These are phyloP conservation scores for Fragum sueziense DNA, from an alignment of 2,888 invertebrate genomes.

Conservation along the genomic window DNA sequence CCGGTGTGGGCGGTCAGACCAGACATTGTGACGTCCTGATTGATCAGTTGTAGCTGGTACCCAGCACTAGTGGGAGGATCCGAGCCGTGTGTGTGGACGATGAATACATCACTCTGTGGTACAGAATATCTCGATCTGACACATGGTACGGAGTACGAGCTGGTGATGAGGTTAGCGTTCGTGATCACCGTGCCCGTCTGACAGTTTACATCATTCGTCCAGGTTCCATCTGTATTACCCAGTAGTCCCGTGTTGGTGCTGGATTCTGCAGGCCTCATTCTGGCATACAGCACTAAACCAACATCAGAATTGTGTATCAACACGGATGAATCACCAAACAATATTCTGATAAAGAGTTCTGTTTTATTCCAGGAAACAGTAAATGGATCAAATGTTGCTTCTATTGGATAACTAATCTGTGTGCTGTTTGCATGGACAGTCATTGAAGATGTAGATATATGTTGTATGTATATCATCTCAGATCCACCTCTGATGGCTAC, in stretches of 20 bases:
- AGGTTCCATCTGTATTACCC: slow-evolving; percentile 62
- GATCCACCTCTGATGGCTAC: slow-evolving; percentile 48
- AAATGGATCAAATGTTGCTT: slow-evolving; percentile 29
- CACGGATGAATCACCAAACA: slow-evolving; percentile 51
- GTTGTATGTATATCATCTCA: slow-evolving; percentile 42
- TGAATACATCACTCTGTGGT: slow-evolving; percentile 25
- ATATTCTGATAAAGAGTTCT: slow-evolving; percentile 54
- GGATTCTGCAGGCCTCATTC: slow-evolving; percentile 41
- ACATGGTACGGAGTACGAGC: slow-evolving; percentile 50
- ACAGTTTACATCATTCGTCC: slow-evolving; percentile 64
- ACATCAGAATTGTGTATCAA: slow-evolving; percentile 56
- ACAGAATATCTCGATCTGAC: slow-evolving; percentile 41
- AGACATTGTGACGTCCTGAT: slow-evolving; percentile 31
- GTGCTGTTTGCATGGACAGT: slow-evolving; percentile 33
- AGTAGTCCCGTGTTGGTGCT: slow-evolving; percentile 59
- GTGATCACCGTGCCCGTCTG: slow-evolving; percentile 26
- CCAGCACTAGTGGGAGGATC: slow-evolving; percentile 61
- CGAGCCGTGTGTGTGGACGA: slow-evolving; percentile 38
- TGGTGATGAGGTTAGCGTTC: slow-evolving; percentile 42
- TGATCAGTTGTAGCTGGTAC: slow-evolving; percentile 51
- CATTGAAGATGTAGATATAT: slow-evolving; percentile 34
- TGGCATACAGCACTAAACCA: slow-evolving; percentile 57
- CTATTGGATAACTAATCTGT: slow-evolving; percentile 31
- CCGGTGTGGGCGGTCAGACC: slow-evolving; percentile 40
- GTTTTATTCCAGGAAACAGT: slow-evolving; percentile 54